A percentile compares a stretch with the other conserved stretches of the same genome.
Evolutionary conservation across 2,888 invertebrate species (phyloP).

Genomic region (Parochlus steinenii): DNA sequence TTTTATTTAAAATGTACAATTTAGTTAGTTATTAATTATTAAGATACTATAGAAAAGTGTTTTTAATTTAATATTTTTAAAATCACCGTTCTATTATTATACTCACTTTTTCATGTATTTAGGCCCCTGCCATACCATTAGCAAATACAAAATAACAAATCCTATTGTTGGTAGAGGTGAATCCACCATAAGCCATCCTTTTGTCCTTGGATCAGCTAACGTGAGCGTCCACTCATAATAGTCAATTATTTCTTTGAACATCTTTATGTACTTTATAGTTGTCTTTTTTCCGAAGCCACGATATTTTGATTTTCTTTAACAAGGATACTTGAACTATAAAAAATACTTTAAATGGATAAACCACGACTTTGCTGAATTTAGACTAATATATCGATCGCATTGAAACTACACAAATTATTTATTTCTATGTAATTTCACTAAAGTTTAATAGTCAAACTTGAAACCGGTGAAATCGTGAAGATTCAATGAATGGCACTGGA

Average conservation of each 20-base stretch:
- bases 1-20: too few species aligned
- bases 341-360: too few species aligned
- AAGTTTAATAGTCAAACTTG: too few species aligned
- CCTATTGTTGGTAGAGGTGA: constrained; percentile 58
- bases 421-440: too few species aligned
- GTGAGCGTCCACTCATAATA: constrained; percentile 10
- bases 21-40: neutral
- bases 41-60: neutral
- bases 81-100: too few species aligned
- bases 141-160: constrained; percentile 53
- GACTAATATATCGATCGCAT: too few species aligned
- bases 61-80: too few species aligned
- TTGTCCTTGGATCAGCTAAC: constrained; percentile 56
- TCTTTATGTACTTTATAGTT: neutral
- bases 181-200: constrained; percentile 72
- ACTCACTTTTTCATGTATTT: constrained; percentile 52
- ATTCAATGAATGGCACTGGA: too few species aligned
- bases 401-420: too few species aligned
- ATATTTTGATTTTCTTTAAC: neutral
- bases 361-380: too few species aligned
- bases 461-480: too few species aligned
- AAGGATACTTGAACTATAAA: neutral
- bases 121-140: constrained; percentile 66
- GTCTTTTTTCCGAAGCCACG: neutral
- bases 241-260: constrained; percentile 1